These are phyloP conservation scores for Plusia festucae DNA, from an alignment of 2,888 invertebrate species.

Conservation along the genomic window DNA sequence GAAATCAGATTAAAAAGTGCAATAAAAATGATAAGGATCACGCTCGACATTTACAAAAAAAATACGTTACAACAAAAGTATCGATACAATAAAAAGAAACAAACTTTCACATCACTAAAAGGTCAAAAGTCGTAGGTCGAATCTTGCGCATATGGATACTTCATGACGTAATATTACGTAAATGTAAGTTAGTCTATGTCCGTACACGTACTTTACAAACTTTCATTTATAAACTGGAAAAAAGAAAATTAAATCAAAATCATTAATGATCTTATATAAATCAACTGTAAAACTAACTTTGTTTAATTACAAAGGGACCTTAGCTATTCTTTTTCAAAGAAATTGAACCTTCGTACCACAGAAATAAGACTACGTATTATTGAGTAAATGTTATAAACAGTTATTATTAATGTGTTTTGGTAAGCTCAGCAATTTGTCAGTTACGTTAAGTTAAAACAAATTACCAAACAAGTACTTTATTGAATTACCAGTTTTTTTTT, in stretches of 20 bases:
- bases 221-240: constrained; percentile 6
- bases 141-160: constrained; percentile 75
- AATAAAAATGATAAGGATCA: background rate
- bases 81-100: constrained; percentile 30
- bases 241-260: background rate
- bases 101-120: constrained; percentile 67
- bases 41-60: constrained; percentile 1
- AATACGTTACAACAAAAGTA: background rate
- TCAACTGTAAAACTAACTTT: constrained; percentile 11
- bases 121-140: constrained; percentile 81
- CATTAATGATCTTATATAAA: background rate
- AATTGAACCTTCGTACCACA: constrained; percentile 1
- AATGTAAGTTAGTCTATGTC: constrained; percentile 49
- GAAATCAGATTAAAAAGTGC: background rate
- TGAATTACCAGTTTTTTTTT: constrained; percentile 9
- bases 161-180: constrained; percentile 79
- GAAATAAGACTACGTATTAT: background rate
- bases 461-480: constrained; percentile 19
- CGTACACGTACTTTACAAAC: constrained; percentile 26
- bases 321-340: background rate
- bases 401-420: constrained; percentile 17
- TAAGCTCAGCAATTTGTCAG: constrained; percentile 23
- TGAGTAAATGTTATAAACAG: background rate
- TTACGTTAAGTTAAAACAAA: constrained; percentile 22
- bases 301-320: background rate